These are phyloP conservation scores for Glossosoma conforme DNA, from an alignment of 1,140 invertebrate species.

Conservation along the genomic window DNA sequence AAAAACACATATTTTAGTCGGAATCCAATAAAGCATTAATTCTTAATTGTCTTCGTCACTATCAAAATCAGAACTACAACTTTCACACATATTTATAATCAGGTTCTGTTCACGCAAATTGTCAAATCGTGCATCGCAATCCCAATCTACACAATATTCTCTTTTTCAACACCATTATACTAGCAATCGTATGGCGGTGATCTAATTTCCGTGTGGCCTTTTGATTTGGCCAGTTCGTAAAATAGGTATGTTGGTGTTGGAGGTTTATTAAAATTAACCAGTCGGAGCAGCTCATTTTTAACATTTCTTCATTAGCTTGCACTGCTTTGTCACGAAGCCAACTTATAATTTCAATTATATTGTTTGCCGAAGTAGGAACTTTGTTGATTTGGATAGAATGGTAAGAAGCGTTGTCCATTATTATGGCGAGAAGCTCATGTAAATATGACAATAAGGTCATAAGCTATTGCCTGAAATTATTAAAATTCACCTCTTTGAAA, in stretches of 20 bases:
- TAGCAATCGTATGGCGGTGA: slow-evolving; percentile 32
- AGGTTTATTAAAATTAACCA: neutral
- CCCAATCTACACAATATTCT: neutral
- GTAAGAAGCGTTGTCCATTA: slow-evolving; percentile 32
- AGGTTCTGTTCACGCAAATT: neutral
- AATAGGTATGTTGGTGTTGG: slow-evolving; percentile 9
- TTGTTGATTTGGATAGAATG: slow-evolving; percentile 32
- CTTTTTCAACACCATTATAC: slow-evolving; percentile 32
- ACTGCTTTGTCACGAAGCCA: slow-evolving; percentile 4
- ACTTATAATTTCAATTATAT: slow-evolving; percentile 13
- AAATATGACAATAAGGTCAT: slow-evolving; percentile 17
- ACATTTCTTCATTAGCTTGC: neutral
- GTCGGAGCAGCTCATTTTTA: slow-evolving; percentile 3
- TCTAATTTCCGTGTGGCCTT: slow-evolving; percentile 24
- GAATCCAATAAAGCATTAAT: slow-evolving; percentile 27
- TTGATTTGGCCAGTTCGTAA: slow-evolving; percentile 8
- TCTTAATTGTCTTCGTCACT: neutral
- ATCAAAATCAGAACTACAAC: slow-evolving; percentile 6
- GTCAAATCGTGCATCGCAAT: slow-evolving; percentile 1
- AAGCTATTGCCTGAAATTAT: slow-evolving; percentile 30
- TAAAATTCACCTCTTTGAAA: slow-evolving; percentile 31
- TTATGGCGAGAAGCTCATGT: slow-evolving; percentile 20
- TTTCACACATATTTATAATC: neutral
- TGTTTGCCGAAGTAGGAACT: slow-evolving; percentile 21
- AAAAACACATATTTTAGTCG: too few relatives aligned